Evolutionary conservation across 2,888 invertebrate genomes (phyloP).

Genomic region (Resseliella maxima): DNA sequence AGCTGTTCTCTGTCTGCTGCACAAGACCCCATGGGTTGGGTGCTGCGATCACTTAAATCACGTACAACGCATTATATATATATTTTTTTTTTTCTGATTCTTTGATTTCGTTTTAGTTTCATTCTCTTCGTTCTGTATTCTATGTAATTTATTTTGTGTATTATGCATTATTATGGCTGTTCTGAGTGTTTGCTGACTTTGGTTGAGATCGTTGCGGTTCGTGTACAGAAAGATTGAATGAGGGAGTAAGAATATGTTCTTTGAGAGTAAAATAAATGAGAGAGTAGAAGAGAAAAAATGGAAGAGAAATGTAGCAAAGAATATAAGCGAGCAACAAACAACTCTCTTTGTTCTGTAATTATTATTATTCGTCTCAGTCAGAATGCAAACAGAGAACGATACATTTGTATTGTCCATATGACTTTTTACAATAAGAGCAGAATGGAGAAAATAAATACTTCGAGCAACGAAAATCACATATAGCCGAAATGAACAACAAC

Average conservation of each 20-base stretch:
- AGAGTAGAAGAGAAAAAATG: background rate
- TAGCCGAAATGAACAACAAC: background rate
- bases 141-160: conserved; percentile 47
- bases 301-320: too few species aligned
- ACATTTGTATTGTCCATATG: background rate
- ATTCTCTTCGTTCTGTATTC: conserved; percentile 22
- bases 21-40: conserved; percentile 1
- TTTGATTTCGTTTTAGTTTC: conserved; percentile 43
- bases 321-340: conserved; percentile 41
- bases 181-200: background rate
- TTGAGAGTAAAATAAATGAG: too few species aligned
- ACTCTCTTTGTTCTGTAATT: conserved; percentile 54
- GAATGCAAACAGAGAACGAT: conserved; percentile 24
- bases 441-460: too few species aligned
- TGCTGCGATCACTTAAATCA: conserved; percentile 34
- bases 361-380: conserved; percentile 53
- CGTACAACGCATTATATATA: conserved; percentile 50
- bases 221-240: background rate
- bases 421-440: too few species aligned
- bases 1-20: background rate
- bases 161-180: conserved; percentile 46
- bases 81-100: background rate
- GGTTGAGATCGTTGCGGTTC: background rate
- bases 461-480: background rate
- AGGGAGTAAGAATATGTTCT: too few species aligned